Evolutionary conservation across 2,888 invertebrate genomes (phyloP).

Genomic region (Griposia aprilina): DNA sequence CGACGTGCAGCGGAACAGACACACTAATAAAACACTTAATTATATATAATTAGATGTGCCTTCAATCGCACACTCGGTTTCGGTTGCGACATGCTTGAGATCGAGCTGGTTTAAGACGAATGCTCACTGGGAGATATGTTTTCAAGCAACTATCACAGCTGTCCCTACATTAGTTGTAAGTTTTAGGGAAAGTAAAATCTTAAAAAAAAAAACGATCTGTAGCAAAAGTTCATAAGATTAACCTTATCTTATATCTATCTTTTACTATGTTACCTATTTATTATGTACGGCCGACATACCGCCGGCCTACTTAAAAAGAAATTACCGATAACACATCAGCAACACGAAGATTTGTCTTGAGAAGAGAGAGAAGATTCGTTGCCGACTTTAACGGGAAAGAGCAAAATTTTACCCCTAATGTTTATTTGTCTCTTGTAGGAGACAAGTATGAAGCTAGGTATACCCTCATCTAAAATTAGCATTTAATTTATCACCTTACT

Average conservation of each 20-base stretch:
- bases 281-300: background rate
- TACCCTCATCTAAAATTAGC: background rate
- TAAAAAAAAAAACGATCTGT: no score
- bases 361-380: background rate
- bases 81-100: constrained; percentile 20
- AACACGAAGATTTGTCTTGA: background rate
- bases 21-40: constrained; percentile 65
- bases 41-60: constrained; percentile 64
- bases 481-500: constrained; percentile 3
- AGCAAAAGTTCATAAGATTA: background rate
- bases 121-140: constrained; percentile 3
- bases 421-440: background rate
- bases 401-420: background rate
- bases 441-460: background rate
- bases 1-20: constrained; percentile 38
- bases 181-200: background rate
- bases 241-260: no score
- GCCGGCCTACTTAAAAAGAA: background rate
- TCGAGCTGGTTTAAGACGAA: constrained; percentile 23
- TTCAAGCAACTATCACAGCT: background rate
- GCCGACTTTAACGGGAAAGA: background rate
- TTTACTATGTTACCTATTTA: background rate
- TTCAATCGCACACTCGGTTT: constrained; percentile 38
- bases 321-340: background rate
- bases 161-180: background rate